phyloP scores from a whole-genome alignment of 2,888 invertebrate species.

The Pediacus dermestoides region DNA sequence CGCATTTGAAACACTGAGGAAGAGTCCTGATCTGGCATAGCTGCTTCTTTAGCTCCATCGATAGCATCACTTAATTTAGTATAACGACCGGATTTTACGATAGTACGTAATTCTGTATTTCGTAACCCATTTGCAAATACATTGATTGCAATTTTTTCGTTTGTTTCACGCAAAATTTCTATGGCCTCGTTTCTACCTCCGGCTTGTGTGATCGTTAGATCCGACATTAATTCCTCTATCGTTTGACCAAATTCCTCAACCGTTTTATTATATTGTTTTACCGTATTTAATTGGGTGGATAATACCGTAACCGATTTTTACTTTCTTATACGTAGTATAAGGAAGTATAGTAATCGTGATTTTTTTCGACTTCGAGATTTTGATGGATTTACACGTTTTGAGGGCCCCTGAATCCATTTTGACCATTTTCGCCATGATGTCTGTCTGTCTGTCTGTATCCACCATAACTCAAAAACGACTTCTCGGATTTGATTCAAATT shows the following conservation, averaged over 20 bases:
- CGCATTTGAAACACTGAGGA: not conserved
- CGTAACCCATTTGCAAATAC: constrained; percentile 15
- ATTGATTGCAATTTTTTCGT: constrained; percentile 16
- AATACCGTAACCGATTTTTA: not conserved
- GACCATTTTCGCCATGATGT: no score
- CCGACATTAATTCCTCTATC: constrained; percentile 9
- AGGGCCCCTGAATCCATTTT: no score
- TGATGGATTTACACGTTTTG: no score
- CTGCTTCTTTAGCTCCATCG: no score
- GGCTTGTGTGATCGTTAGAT: constrained; percentile 15
- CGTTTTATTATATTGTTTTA: constrained; percentile 5
- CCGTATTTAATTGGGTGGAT: constrained; percentile 1
- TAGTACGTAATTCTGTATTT: constrained; percentile 12
- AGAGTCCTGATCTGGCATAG: not conserved
- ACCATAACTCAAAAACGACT: no score
- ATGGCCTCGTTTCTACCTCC: constrained; percentile 6
- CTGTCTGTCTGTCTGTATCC: no score
- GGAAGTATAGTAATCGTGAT: no score
- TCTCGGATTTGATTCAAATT: no score
- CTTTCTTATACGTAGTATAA: no score
- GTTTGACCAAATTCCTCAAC: constrained; percentile 9
- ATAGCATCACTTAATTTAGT: not conserved
- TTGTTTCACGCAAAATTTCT: constrained; percentile 10
- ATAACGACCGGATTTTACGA: constrained; percentile 17
- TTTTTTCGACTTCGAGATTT: no score